Evolutionary conservation across 2,797 vertebrate genomes (phyloP), one percentile per base, ranked within the genome.

Genomic region (Semaprochilodus insignis): DNA sequence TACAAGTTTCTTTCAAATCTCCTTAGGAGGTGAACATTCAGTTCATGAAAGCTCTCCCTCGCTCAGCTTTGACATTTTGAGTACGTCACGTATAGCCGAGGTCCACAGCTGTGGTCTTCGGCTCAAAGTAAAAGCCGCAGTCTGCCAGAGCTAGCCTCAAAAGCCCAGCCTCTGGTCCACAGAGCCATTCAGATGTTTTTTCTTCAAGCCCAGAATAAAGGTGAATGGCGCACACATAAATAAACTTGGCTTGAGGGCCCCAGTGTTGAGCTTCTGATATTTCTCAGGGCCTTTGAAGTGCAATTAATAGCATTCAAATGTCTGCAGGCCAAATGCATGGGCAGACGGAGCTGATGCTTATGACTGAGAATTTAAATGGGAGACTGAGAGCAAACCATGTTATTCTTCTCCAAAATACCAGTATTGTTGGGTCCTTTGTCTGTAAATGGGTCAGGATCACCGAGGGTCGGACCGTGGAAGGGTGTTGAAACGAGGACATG

Each of bases 61-160:
- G 87, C 91, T 93, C 88, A 91, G 83, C 91, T 91, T 92, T 85
- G 77, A 79, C 69, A 76, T 65, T 83, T 85, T 23, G 36, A 27
- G 59, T 71, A 73, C 62, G 57, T 80, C 70, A 77, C 52, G 55
- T 67, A 71, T 13, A 81, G 73, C 57, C n/a, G 25, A 73, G 67
- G 62, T 75, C 51, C 69, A 80, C 57, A 81, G 74, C 80, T 75
- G 70, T 67, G 62, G 60, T 34, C 54, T 74, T 78, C 11, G 40
- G 31, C 70, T 83, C 60, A 72, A n/a, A 77, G 67, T 23, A 51
- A 44, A 51, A 57, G 60, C 72, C 72, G 31, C 52, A 71, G 54
- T 51, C 40, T 70, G 36, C 70, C 51, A 55, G 71, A 83, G 31
- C 73, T 16, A 3, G 66, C 52, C 77, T 69, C 54, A 80, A 55